phyloP scores from a whole-genome alignment of 2,797 vertebrate species.

The Euthynnus affinis region DNA sequence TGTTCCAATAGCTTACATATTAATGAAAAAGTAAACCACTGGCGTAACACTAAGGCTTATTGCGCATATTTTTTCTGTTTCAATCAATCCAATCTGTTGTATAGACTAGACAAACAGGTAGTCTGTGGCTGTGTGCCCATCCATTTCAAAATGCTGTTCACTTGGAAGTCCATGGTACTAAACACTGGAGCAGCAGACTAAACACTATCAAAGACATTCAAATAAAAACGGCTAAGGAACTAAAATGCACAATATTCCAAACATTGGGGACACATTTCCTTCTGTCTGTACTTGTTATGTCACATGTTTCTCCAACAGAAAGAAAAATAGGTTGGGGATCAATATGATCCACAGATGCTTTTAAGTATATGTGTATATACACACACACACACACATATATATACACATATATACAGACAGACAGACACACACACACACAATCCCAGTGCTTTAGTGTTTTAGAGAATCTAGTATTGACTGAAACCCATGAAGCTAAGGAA shows the following conservation, averaged over 20 bases:
- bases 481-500: not conserved
- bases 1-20: not conserved
- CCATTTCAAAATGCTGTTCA: conserved; percentile 19
- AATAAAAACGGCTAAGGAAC: conserved; percentile 14
- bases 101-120: conserved; percentile 19
- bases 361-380: not conserved
- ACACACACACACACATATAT: too few species aligned
- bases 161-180: not conserved
- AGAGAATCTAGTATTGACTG: not conserved
- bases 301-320: not conserved
- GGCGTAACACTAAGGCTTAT: not conserved
- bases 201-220: conserved; percentile 31
- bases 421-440: too few species aligned
- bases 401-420: too few species aligned
- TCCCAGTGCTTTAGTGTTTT: not conserved
- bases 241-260: conserved; percentile 5
- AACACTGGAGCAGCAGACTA: conserved; percentile 5
- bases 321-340: not conserved
- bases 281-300: conserved; percentile 1
- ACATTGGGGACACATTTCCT: conserved; percentile 11
- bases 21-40: not conserved
- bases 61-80: not conserved
- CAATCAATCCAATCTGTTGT: not conserved
- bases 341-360: not conserved
- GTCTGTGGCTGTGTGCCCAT: not conserved